Evolutionary conservation across 2,797 vertebrate species (phyloP).

Genomic region (Dermochelys coriacea): DNA sequence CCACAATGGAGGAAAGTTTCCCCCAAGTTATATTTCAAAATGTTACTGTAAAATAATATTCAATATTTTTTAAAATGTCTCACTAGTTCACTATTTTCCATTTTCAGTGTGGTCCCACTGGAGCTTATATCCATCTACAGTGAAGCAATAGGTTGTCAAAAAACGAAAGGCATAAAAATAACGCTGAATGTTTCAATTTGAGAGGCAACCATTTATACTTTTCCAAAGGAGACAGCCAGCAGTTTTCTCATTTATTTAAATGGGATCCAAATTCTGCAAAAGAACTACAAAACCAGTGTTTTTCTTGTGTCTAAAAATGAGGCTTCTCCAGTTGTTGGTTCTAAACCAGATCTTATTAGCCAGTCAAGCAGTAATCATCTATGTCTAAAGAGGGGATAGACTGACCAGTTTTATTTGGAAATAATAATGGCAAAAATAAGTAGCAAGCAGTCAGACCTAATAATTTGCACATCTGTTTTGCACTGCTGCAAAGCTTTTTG

Average conservation of each 20-base stretch:
- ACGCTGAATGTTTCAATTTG: constrained; percentile 41
- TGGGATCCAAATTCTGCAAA: background rate
- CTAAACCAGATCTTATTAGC: constrained; percentile 43
- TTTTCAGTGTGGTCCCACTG: constrained; percentile 21
- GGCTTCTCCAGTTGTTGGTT: constrained; percentile 35
- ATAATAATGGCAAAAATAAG: constrained; percentile 57
- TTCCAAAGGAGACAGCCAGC: constrained; percentile 46
- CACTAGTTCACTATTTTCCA: constrained; percentile 4
- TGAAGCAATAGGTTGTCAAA: constrained; percentile 23
- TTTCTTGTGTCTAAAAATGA: constrained; percentile 50
- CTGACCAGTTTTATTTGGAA: constrained; percentile 62
- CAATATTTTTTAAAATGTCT: background rate
- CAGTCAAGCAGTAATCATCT: constrained; percentile 41
- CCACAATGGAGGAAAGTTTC: background rate
- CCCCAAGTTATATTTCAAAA: background rate
- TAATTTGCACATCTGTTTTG: constrained; percentile 54
- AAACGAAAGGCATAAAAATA: constrained; percentile 46
- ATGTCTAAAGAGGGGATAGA: constrained; percentile 49
- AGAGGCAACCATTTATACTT: constrained; percentile 41
- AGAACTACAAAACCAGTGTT: constrained; percentile 31
- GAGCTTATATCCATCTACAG: constrained; percentile 1
- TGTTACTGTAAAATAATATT: background rate
- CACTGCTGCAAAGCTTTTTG: constrained; percentile 9
- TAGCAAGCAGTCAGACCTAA: constrained; percentile 45
- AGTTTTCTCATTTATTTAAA: constrained; percentile 69